Conservation (phyloP, 92 coral and sea anemone species). For the Actinostola sp. region DNA sequence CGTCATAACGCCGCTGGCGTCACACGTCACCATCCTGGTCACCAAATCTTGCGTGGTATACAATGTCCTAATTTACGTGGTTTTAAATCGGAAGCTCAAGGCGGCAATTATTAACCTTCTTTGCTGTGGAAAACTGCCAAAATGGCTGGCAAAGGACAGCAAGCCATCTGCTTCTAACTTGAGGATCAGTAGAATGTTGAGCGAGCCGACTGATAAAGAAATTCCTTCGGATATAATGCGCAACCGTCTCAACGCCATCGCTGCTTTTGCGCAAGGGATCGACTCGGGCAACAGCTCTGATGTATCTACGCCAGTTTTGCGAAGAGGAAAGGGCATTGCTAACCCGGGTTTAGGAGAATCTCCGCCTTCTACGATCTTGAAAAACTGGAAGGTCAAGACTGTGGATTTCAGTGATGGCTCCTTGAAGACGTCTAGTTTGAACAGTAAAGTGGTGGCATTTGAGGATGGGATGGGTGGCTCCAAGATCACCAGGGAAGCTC, state of each 20-base stretch:
- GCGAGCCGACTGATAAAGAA: conserved; percentile 73
- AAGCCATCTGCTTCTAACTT: conserved; percentile 23
- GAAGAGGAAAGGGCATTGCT: conserved; percentile 26
- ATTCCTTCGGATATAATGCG: conserved; percentile 55
- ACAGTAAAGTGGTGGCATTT: too few species aligned
- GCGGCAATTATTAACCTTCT: conserved; percentile 75
- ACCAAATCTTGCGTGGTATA: conserved; percentile 97
- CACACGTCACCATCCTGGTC: conserved; percentile 83
- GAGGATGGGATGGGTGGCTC: too few species aligned
- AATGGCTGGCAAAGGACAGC: conserved; percentile 15
- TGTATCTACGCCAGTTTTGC: background rate
- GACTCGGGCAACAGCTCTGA: conserved; percentile 19
- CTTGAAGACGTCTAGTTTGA: too few species aligned
- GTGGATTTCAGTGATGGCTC: conserved; percentile 39
- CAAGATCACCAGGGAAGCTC: too few species aligned
- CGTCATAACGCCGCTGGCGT: conserved; percentile 57
- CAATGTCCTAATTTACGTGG: conserved; percentile 91
- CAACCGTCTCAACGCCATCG: conserved; percentile 55
- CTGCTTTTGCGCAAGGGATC: conserved; percentile 25
- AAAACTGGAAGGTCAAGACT: conserved; percentile 40
- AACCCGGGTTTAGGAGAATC: conserved; percentile 4
- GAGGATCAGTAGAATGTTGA: conserved; percentile 64
- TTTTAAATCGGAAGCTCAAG: conserved; percentile 86
- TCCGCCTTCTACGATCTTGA: conserved; percentile 14
- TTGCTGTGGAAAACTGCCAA: conserved; percentile 65